Percentiles rank a stretch among this genome's conserved stretches.
Conservation (phyloP, 2,888 invertebrate genomes). For the Drosophila mimetica region DNA sequence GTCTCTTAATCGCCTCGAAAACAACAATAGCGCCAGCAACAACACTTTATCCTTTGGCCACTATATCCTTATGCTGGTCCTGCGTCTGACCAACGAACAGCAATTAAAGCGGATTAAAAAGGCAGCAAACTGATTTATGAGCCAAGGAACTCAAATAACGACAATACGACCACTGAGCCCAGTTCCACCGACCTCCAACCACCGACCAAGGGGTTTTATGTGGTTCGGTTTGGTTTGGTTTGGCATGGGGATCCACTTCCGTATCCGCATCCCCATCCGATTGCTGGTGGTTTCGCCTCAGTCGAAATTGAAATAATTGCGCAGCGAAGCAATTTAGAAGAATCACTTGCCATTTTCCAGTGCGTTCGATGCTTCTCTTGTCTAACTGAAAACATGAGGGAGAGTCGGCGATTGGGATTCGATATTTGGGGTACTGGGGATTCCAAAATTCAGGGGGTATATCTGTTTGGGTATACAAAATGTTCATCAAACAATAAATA, state of each 20-base stretch:
- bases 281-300: constrained; percentile 51
- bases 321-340: constrained; percentile 83
- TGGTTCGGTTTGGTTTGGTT: too few relatives aligned
- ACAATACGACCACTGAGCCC: constrained; percentile 66
- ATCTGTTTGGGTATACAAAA: too few relatives aligned
- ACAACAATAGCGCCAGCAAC: constrained; percentile 42
- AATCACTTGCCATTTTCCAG: constrained; percentile 71
- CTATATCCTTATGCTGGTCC: constrained; percentile 58
- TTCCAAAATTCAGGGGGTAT: too few relatives aligned
- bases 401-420: not conserved
- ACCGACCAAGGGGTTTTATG: constrained; percentile 14
- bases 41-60: constrained; percentile 14
- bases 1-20: constrained; percentile 70
- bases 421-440: constrained; percentile 15
- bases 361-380: constrained; percentile 52
- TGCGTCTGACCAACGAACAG: constrained; percentile 79
- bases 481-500: too few relatives aligned
- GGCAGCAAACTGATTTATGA: constrained; percentile 82
- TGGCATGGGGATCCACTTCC: not conserved
- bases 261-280: constrained; percentile 5
- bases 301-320: constrained; percentile 83
- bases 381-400: constrained; percentile 68
- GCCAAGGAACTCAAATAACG: constrained; percentile 81
- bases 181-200: constrained; percentile 1
- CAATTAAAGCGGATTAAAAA: constrained; percentile 81